A percentile compares a stretch with the other conserved stretches of the same genome.
Conservation (phyloP, 2,113 vertebrate genomes). For the Tetrax tetrax region DNA sequence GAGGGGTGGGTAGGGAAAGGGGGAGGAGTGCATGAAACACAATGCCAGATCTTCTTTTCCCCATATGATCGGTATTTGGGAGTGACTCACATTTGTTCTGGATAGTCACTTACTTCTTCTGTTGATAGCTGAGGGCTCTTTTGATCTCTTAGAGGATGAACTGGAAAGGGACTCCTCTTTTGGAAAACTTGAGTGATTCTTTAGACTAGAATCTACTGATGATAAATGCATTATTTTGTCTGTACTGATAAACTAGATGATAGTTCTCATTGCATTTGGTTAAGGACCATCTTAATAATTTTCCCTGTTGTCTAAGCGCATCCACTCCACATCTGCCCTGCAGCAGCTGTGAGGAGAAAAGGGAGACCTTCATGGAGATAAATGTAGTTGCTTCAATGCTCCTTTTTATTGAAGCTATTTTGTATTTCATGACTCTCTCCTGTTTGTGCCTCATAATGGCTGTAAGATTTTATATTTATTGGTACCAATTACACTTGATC, state of each 20-base stretch:
- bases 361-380: neutral
- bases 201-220: neutral
- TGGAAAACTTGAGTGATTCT: neutral
- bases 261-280: neutral
- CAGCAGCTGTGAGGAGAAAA: neutral
- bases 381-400: neutral
- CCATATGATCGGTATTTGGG: neutral
- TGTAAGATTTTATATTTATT: slow-evolving; percentile 21
- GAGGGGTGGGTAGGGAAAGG: neutral
- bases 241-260: neutral
- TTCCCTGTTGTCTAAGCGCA: neutral
- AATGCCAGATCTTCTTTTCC: neutral
- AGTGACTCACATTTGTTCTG: neutral
- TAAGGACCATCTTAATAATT: neutral
- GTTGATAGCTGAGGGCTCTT: neutral
- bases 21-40: neutral
- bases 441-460: neutral
- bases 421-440: neutral
- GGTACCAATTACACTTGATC: neutral
- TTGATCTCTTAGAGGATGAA: neutral
- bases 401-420: slow-evolving; percentile 15
- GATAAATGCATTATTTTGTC: neutral
- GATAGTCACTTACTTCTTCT: neutral
- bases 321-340: neutral
- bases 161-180: neutral